phyloP scores from a whole-genome alignment of 92 coral and sea anemone species.

The Phenganax marumi region DNA sequence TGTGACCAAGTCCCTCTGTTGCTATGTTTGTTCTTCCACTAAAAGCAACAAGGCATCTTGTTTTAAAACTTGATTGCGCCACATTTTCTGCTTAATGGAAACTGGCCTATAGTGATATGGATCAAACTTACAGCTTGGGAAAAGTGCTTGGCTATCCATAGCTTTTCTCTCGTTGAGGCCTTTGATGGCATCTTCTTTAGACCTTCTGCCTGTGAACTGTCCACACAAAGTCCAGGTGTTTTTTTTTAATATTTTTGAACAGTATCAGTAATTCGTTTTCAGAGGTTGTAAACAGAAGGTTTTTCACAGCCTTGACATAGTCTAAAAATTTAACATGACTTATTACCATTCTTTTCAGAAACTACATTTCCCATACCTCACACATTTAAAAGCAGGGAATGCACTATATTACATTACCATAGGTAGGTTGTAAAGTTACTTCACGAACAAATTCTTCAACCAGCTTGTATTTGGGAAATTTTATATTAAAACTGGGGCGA shows the following conservation, averaged over 20 bases:
- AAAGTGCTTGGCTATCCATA: constrained; percentile 17
- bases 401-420: not conserved
- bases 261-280: not conserved
- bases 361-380: not conserved
- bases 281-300: not conserved
- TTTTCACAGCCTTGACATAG: constrained; percentile 6
- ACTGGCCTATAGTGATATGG: not conserved
- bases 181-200: constrained; percentile 12
- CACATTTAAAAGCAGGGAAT: not conserved
- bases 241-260: not conserved
- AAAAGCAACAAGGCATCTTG: not conserved
- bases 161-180: constrained; percentile 19
- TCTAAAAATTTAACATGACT: not conserved
- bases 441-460: not conserved
- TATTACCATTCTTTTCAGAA: not conserved
- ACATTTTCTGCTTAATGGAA: not conserved
- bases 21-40: constrained; percentile 8
- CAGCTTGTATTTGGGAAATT: not conserved
- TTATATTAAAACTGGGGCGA: not conserved
- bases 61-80: not conserved
- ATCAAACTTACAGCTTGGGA: not conserved
- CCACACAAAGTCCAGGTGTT: not conserved
- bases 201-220: not conserved
- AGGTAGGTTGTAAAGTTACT: not conserved
- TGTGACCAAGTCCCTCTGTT: not conserved